A percentile compares a stretch with the other conserved stretches of the same genome.
Evolutionary conservation across 2,113 vertebrate species (phyloP).

Genomic region (Mormyrus lacerda): DNA sequence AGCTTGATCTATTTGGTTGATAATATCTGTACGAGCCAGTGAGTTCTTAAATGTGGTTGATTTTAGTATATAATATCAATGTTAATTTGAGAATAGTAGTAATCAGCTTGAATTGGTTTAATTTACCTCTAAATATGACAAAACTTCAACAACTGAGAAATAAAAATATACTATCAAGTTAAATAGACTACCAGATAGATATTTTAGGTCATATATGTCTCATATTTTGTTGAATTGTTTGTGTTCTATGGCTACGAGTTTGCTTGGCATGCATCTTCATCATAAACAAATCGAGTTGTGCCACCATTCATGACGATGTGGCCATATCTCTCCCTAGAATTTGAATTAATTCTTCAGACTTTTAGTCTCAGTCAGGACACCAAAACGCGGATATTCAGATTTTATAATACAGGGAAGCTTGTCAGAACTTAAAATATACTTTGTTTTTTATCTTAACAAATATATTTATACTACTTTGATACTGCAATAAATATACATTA

Average conservation of each 20-base stretch:
- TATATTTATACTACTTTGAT: neutral
- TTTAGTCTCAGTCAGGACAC: slow-evolving; percentile 38
- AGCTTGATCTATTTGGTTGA: neutral
- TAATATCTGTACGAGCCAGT: neutral
- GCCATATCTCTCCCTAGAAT: slow-evolving; percentile 49
- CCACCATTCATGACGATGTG: slow-evolving; percentile 38
- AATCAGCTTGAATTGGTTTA: neutral
- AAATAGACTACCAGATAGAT: neutral
- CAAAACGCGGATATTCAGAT: slow-evolving; percentile 37
- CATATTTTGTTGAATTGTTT: slow-evolving; percentile 26
- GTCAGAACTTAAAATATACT: neutral
- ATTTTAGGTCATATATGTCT: neutral
- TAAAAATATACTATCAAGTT: neutral
- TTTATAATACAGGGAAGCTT: neutral
- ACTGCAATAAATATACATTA: neutral
- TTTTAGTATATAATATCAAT: neutral
- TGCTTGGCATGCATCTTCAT: slow-evolving; percentile 42
- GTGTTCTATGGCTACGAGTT: slow-evolving; percentile 27
- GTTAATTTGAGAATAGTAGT: neutral
- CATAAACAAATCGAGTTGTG: slow-evolving; percentile 42
- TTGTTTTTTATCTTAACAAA: neutral
- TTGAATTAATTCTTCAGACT: slow-evolving; percentile 60
- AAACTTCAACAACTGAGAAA: neutral
- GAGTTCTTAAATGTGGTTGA: neutral
- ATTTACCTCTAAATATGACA: neutral